phyloP scores from a whole-genome alignment of 2,888 invertebrate genomes.

The Sarcophaga rosellei region DNA sequence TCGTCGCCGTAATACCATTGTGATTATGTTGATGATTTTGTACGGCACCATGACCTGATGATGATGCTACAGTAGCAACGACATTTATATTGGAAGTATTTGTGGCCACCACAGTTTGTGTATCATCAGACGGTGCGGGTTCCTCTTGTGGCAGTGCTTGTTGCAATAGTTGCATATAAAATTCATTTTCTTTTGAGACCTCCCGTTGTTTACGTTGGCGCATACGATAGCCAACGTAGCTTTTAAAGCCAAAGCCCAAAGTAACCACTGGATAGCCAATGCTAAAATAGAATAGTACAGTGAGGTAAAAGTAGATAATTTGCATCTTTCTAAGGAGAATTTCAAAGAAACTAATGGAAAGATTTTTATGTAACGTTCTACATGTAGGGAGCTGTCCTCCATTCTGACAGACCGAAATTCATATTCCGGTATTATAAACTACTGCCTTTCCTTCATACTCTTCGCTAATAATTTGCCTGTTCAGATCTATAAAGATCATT shows the following conservation, averaged over 20 bases:
- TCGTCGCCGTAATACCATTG: slow-evolving; percentile 44
- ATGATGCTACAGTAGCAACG: slow-evolving; percentile 60
- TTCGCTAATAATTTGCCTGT: no score
- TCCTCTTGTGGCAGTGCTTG: slow-evolving; percentile 91
- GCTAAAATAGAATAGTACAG: slow-evolving; percentile 80
- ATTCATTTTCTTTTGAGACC: slow-evolving; percentile 97
- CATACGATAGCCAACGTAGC: slow-evolving; percentile 94
- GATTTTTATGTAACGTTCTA: no score
- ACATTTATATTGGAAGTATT: slow-evolving; percentile 56
- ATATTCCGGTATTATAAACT: no score
- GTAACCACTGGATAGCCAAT: slow-evolving; percentile 97
- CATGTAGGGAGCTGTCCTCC: no score
- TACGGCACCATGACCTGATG: slow-evolving; percentile 65
- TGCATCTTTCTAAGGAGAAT: no score
- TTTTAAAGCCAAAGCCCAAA: slow-evolving; percentile 97
- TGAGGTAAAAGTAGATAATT: no score
- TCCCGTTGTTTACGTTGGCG: slow-evolving; percentile 94
- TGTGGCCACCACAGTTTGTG: slow-evolving; percentile 62
- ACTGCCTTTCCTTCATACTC: no score
- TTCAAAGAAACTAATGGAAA: no score
- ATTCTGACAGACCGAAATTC: no score
- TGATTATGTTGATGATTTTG: slow-evolving; percentile 64
- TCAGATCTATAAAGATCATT: no score
- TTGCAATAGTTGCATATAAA: slow-evolving; percentile 94
- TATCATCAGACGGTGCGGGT: slow-evolving; percentile 70